Percentiles rank a stretch among this genome's conserved stretches.
phyloP scores from a whole-genome alignment of 2,797 vertebrate species.

The Enteromius treurensis region DNA sequence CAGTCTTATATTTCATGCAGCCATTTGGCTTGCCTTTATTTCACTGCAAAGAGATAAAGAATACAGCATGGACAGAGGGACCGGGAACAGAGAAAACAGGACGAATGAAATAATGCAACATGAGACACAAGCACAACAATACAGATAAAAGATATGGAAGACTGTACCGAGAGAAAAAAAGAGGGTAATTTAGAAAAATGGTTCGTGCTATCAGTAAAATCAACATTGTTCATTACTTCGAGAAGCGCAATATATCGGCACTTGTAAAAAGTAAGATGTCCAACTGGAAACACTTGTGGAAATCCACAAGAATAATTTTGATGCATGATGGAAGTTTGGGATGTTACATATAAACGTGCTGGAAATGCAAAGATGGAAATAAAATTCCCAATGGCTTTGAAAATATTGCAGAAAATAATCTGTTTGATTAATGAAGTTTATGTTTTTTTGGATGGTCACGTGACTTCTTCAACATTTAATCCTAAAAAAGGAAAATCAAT shows the following conservation, averaged over 20 bases:
- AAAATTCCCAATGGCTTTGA: background rate
- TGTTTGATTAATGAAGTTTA: background rate
- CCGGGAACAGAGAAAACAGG: background rate
- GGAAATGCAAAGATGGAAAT: background rate
- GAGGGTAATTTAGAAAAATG: background rate
- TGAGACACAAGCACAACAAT: background rate
- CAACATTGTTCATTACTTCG: background rate
- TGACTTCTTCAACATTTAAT: background rate
- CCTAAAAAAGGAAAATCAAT: background rate
- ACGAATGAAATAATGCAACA: background rate
- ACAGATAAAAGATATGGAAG: conserved; percentile 6
- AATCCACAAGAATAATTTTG: no score
- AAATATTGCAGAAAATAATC: background rate
- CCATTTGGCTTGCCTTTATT: conserved; percentile 30
- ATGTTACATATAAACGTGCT: no score
- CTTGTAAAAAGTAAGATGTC: background rate
- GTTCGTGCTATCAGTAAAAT: background rate
- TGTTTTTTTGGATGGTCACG: background rate
- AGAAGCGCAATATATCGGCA: background rate
- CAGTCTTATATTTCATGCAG: conserved; percentile 34
- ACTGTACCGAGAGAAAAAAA: background rate
- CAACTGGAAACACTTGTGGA: background rate
- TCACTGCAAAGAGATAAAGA: conserved; percentile 36
- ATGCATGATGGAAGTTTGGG: no score
- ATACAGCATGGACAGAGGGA: background rate